Percentiles rank a stretch among this genome's conserved stretches.
Conservation (phyloP, 2,888 invertebrate genomes). For the Colletes collaris region DNA sequence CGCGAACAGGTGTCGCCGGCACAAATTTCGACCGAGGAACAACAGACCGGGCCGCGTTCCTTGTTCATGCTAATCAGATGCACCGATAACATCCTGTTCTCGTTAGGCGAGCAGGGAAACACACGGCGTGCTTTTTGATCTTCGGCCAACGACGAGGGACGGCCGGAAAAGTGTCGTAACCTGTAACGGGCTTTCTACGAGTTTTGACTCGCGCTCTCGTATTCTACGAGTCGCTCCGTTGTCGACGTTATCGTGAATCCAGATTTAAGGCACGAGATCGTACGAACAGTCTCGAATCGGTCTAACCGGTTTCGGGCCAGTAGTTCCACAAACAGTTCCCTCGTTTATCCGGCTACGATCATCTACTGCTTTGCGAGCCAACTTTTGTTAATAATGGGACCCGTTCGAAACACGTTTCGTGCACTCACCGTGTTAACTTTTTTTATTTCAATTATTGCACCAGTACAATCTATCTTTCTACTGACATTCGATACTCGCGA, state of each 20-base stretch:
- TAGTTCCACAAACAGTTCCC: not conserved
- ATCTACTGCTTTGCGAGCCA: constrained; percentile 4
- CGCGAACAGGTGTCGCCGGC: constrained; percentile 41
- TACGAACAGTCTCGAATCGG: constrained; percentile 21
- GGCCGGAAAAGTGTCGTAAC: constrained; percentile 38
- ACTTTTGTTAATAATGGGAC: not conserved
- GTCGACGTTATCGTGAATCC: constrained; percentile 17
- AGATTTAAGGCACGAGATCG: constrained; percentile 31
- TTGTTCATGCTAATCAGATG: constrained; percentile 44
- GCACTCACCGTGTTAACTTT: not conserved
- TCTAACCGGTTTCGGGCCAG: constrained; percentile 31
- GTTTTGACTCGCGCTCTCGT: constrained; percentile 21
- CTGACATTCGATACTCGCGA: no score
- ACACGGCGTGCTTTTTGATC: constrained; percentile 16
- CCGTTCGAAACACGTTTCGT: constrained; percentile 11
- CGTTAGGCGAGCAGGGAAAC: constrained; percentile 36
- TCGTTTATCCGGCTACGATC: constrained; percentile 20
- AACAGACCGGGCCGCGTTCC: not conserved
- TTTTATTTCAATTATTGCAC: no score
- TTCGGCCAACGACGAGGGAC: not conserved
- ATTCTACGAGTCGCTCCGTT: constrained; percentile 29
- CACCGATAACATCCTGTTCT: constrained; percentile 44
- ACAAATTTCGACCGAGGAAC: constrained; percentile 22
- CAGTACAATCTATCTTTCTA: no score
- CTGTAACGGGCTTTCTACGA: not conserved